Percentiles rank a stretch among this genome's conserved stretches.
phyloP scores from a whole-genome alignment of 2,113 vertebrate genomes.

The Equus przewalskii region DNA sequence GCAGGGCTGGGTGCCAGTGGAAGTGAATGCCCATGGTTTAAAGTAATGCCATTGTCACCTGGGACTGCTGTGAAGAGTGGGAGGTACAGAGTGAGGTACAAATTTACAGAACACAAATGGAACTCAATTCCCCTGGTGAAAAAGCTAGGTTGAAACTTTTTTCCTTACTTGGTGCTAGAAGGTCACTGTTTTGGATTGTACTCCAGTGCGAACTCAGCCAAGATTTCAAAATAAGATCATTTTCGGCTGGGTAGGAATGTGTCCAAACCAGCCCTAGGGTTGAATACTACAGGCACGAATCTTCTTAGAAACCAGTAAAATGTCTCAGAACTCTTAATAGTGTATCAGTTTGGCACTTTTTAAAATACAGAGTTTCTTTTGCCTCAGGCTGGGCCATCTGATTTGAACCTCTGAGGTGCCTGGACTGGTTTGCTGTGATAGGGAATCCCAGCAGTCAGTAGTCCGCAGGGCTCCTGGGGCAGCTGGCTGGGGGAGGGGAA shows the following conservation, averaged over 20 bases:
- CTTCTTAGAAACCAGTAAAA: slow-evolving; percentile 64
- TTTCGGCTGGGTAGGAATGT: slow-evolving; percentile 72
- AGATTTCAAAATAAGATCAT: slow-evolving; percentile 81
- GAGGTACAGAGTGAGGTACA: not conserved
- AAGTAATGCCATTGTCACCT: not conserved
- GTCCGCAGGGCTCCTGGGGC: no score
- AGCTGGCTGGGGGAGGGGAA: not conserved
- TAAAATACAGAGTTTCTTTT: slow-evolving; percentile 3
- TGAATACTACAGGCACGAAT: slow-evolving; percentile 8
- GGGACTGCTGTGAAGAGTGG: not conserved
- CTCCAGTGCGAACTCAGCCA: slow-evolving; percentile 71
- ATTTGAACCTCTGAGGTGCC: not conserved
- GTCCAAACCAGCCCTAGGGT: slow-evolving; percentile 59
- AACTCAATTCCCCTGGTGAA: slow-evolving; percentile 23
- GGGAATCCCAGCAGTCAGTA: not conserved
- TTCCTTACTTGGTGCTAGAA: slow-evolving; percentile 84
- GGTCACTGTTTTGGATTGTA: slow-evolving; percentile 79
- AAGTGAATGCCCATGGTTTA: not conserved
- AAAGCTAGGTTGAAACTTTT: slow-evolving; percentile 70
- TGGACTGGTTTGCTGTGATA: not conserved
- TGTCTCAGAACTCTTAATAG: not conserved
- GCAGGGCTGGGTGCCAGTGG: not conserved
- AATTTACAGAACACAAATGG: slow-evolving; percentile 36
- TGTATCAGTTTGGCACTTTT: not conserved
- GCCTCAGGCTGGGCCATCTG: not conserved